phyloP scores from a whole-genome alignment of 2,797 vertebrate genomes.

The Ptychadena robeensis region DNA sequence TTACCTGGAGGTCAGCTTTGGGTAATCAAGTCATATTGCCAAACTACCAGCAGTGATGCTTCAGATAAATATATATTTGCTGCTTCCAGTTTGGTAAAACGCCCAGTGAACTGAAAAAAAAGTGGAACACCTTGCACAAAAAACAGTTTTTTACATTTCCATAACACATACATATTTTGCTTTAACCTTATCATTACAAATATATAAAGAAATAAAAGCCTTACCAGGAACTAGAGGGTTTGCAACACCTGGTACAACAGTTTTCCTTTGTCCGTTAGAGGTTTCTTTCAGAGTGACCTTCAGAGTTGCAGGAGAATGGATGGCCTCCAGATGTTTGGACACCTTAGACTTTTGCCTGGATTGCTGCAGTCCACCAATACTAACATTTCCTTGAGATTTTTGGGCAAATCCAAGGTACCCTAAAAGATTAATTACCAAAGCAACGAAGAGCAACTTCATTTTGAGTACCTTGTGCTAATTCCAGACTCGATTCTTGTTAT shows the following conservation, averaged over 20 bases:
- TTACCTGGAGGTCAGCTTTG: too few relatives aligned
- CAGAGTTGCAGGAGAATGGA: background rate
- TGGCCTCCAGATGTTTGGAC: background rate
- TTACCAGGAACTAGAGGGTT: constrained; percentile 41
- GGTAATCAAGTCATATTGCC: too few relatives aligned
- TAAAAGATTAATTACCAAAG: background rate
- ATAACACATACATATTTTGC: too few relatives aligned
- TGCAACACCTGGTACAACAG: background rate
- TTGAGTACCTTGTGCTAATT: background rate
- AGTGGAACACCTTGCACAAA: too few relatives aligned
- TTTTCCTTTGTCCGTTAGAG: background rate
- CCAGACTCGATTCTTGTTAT: background rate
- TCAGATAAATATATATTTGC: too few relatives aligned
- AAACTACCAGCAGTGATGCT: too few relatives aligned
- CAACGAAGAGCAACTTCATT: constrained; percentile 27
- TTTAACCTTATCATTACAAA: background rate
- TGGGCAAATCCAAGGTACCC: constrained; percentile 20
- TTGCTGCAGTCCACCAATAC: background rate
- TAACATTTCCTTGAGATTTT: background rate
- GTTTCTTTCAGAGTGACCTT: constrained; percentile 1
- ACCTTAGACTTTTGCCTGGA: background rate
- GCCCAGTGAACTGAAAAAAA: too few relatives aligned
- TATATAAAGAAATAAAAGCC: background rate
- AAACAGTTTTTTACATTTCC: too few relatives aligned
- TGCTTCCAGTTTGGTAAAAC: too few relatives aligned